These are phyloP conservation scores for Phenganax stokvisi DNA, from an alignment of 92 coral and sea anemone genomes.

Conservation along the genomic window DNA sequence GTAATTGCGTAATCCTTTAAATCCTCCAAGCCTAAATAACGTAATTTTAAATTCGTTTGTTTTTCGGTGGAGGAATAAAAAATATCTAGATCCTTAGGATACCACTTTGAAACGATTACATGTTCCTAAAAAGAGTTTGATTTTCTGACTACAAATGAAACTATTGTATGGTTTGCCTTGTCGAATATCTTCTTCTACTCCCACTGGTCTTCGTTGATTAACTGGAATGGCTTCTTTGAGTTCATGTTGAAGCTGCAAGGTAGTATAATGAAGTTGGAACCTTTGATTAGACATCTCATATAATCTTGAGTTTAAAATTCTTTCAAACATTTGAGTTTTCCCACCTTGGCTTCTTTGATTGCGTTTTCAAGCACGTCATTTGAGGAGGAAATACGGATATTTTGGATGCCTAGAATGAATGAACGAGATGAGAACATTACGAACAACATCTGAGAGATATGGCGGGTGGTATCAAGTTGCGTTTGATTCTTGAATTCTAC, in stretches of 20 bases:
- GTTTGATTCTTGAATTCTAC: neutral
- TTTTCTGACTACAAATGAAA: too few relatives aligned
- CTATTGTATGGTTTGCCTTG: neutral
- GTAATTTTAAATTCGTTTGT: neutral
- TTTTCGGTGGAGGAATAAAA: neutral
- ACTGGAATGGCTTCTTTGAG: slow-evolving; percentile 37
- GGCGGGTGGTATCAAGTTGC: neutral
- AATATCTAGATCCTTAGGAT: neutral
- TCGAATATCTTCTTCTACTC: slow-evolving; percentile 18
- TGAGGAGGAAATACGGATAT: neutral
- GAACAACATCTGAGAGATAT: neutral
- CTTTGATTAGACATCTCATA: neutral
- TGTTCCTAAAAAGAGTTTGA: too few relatives aligned
- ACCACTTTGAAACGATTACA: neutral
- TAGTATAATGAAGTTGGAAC: neutral
- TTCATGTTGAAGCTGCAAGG: slow-evolving; percentile 13
- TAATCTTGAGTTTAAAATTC: too few relatives aligned
- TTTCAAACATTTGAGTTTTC: too few relatives aligned
- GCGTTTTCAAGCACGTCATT: slow-evolving; percentile 1
- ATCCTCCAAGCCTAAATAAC: slow-evolving; percentile 62
- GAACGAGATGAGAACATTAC: neutral
- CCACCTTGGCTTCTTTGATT: slow-evolving; percentile 21
- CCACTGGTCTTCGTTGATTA: slow-evolving; percentile 19
- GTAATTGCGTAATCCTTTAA: slow-evolving; percentile 88
- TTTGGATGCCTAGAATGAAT: slow-evolving; percentile 2